These are phyloP conservation scores for Luperina testacea DNA, from an alignment of 2,888 invertebrate genomes.

Conservation along the genomic window DNA sequence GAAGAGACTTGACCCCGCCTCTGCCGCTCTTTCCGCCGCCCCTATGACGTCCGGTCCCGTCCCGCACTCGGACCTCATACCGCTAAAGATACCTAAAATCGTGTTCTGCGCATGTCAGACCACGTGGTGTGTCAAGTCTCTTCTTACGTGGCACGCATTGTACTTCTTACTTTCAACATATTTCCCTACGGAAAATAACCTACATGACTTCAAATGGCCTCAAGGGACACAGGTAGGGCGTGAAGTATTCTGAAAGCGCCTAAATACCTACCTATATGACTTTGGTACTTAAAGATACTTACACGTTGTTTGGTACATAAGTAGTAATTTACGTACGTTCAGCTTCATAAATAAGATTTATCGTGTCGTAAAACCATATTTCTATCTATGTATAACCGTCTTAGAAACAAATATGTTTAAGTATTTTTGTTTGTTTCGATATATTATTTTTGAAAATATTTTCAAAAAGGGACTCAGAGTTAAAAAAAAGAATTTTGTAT, in stretches of 20 bases:
- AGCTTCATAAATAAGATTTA: conserved; percentile 38
- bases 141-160: too few relatives aligned
- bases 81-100: too few relatives aligned
- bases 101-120: too few relatives aligned
- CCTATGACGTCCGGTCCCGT: too few relatives aligned
- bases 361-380: conserved; percentile 43
- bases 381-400: background rate
- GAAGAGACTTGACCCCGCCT: too few relatives aligned
- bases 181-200: background rate
- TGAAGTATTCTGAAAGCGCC: background rate
- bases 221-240: background rate
- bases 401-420: background rate
- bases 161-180: background rate
- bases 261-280: background rate
- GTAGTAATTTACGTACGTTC: conserved; percentile 35
- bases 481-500: background rate
- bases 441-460: background rate
- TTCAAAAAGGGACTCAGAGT: too few relatives aligned
- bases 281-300: background rate
- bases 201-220: background rate
- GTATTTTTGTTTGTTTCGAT: conserved; percentile 10
- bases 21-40: too few relatives aligned
- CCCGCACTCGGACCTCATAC: too few relatives aligned
- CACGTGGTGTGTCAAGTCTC: too few relatives aligned
- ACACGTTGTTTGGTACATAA: conserved; percentile 14